Conservation (phyloP, 2,113 vertebrate genomes). For the Anseranas semipalmata region DNA sequence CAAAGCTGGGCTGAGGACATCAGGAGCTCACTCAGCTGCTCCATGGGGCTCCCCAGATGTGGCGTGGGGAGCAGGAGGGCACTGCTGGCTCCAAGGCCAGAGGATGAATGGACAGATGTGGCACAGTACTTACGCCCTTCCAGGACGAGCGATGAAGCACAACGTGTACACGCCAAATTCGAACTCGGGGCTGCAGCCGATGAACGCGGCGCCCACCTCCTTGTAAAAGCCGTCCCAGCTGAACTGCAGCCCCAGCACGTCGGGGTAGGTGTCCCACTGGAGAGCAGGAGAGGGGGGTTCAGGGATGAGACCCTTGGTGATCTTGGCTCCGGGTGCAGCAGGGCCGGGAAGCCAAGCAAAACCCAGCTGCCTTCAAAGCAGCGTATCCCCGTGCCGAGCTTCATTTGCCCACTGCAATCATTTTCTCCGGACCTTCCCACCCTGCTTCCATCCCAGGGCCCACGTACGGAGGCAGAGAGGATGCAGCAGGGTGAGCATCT, state of each 20-base stretch:
- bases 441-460: background rate
- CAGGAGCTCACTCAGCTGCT: rapidly evolving
- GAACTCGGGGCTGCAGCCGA: slow-evolving; percentile 94
- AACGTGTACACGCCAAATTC: slow-evolving; percentile 90
- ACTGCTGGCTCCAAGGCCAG: rapidly evolving
- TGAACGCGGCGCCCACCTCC: slow-evolving; percentile 88
- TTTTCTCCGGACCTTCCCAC: background rate
- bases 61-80: background rate
- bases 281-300: background rate
- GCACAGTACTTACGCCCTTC: slow-evolving; percentile 81
- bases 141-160: slow-evolving; percentile 90
- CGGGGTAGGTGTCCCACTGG: slow-evolving; percentile 88
- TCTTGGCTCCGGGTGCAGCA: background rate
- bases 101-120: background rate
- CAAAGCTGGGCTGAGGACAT: background rate
- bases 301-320: rapidly evolving
- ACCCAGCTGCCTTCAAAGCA: rapidly evolving
- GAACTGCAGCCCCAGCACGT: slow-evolving; percentile 92
- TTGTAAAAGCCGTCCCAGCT: slow-evolving; percentile 91
- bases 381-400: background rate
- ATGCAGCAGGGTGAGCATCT: rapidly evolving
- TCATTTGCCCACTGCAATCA: rapidly evolving
- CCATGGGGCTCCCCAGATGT: too few relatives aligned
- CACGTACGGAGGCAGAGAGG: rapidly evolving
- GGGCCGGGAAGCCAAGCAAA: background rate